Evolutionary conservation across 2,113 vertebrate genomes (phyloP).

Genomic region (Phaethon lepturus): DNA sequence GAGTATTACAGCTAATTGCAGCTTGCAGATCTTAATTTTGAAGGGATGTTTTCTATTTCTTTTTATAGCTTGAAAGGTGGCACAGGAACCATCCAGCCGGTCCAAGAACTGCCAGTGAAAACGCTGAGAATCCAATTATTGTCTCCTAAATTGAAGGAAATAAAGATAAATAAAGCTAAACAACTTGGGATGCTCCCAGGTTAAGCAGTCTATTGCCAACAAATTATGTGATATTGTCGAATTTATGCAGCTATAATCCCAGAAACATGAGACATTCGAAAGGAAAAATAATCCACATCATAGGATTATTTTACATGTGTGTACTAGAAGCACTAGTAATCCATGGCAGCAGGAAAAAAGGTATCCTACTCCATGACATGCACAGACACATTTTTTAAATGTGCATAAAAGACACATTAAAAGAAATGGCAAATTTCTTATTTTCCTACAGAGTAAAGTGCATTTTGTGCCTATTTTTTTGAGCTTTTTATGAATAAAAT

Average conservation of each 20-base stretch:
- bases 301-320: not conserved
- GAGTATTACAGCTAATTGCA: not conserved
- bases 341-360: not conserved
- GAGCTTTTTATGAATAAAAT: not conserved
- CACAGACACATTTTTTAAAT: not conserved
- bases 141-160: slow-evolving; percentile 76
- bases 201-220: not conserved
- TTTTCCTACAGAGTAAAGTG: not conserved
- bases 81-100: slow-evolving; percentile 83
- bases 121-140: slow-evolving; percentile 73
- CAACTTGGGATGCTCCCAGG: not conserved
- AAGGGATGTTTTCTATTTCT: slow-evolving; percentile 55
- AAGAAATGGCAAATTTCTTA: not conserved
- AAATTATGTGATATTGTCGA: not conserved
- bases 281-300: not conserved
- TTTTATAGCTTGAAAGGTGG: slow-evolving; percentile 77
- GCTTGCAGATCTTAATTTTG: not conserved
- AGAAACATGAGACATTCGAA: not conserved
- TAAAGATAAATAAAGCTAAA: slow-evolving; percentile 18
- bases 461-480: not conserved
- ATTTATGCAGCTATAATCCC: not conserved
- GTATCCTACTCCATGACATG: not conserved
- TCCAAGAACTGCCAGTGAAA: slow-evolving; percentile 76
- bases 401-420: not conserved
- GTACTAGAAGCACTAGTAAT: not conserved